Conservation (phyloP, 1,140 invertebrate genomes). For the Trichonephila inaurata region DNA sequence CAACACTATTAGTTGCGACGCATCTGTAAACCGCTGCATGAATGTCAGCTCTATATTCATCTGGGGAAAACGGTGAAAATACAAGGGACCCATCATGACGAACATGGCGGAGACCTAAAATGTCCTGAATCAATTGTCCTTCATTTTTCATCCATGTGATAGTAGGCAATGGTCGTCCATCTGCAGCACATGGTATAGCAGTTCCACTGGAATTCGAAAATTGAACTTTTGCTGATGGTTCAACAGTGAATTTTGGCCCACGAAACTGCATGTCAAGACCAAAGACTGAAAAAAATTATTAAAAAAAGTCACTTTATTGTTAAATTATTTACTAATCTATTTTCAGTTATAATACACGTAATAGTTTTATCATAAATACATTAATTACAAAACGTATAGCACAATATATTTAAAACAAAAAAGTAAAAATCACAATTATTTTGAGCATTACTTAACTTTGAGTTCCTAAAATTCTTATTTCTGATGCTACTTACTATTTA, state of each 20-base stretch:
- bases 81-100: conserved; percentile 81
- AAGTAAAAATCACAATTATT: too few species aligned
- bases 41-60: conserved; percentile 83
- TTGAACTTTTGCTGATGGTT: conserved; percentile 93
- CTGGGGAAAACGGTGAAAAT: conserved; percentile 80
- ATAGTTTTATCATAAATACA: too few species aligned
- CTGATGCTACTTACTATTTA: too few species aligned
- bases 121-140: conserved; percentile 79
- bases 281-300: neutral
- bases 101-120: conserved; percentile 86
- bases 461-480: too few species aligned
- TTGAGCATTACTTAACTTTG: too few species aligned
- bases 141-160: conserved; percentile 88
- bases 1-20: conserved; percentile 92
- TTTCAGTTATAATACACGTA: too few species aligned
- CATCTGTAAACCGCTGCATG: conserved; percentile 86
- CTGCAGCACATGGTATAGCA: conserved; percentile 93
- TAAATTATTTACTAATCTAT: too few species aligned
- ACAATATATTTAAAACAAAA: too few species aligned
- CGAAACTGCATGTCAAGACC: conserved; percentile 1
- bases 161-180: conserved; percentile 93
- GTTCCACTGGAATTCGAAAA: conserved; percentile 97
- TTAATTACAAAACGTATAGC: too few species aligned
- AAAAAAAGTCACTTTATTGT: too few species aligned
- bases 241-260: conserved; percentile 94